These are phyloP conservation scores for Sycobia sp. DNA, from an alignment of 1,140 invertebrate genomes.

Conservation along the genomic window DNA sequence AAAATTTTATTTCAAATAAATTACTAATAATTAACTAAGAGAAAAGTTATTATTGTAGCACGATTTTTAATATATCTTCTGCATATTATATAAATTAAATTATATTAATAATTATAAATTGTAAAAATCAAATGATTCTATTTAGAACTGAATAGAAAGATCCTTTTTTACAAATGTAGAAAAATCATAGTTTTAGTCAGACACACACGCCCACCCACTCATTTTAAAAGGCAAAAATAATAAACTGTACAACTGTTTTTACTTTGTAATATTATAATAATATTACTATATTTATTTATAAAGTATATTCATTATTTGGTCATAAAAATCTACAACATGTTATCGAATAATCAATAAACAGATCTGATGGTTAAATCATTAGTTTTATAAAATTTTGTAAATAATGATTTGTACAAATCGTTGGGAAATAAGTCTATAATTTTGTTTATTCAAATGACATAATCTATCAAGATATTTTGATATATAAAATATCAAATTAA, in stretches of 20 bases:
- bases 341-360: constrained; percentile 29
- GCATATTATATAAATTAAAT: too few relatives aligned
- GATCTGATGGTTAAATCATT: constrained; percentile 11
- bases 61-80: too few relatives aligned
- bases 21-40: too few relatives aligned
- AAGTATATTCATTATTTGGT: constrained; percentile 29
- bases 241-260: constrained; percentile 5
- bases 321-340: constrained; percentile 30
- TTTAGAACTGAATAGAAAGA: too few relatives aligned
- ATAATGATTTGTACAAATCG: constrained; percentile 10
- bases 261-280: constrained; percentile 28
- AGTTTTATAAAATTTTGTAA: constrained; percentile 22
- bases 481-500: constrained; percentile 19
- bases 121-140: too few relatives aligned
- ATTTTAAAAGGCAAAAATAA: constrained; percentile 5
- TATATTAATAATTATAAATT: too few relatives aligned
- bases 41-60: too few relatives aligned
- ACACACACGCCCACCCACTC: too few relatives aligned
- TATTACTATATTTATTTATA: constrained; percentile 33
- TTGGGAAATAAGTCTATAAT: not conserved
- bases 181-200: too few relatives aligned
- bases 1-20: too few relatives aligned
- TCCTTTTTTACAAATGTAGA: too few relatives aligned
- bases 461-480: too few relatives aligned
- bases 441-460: not conserved